phyloP scores from a whole-genome alignment of 2,113 vertebrate genomes.

The Platysteira castanea region DNA sequence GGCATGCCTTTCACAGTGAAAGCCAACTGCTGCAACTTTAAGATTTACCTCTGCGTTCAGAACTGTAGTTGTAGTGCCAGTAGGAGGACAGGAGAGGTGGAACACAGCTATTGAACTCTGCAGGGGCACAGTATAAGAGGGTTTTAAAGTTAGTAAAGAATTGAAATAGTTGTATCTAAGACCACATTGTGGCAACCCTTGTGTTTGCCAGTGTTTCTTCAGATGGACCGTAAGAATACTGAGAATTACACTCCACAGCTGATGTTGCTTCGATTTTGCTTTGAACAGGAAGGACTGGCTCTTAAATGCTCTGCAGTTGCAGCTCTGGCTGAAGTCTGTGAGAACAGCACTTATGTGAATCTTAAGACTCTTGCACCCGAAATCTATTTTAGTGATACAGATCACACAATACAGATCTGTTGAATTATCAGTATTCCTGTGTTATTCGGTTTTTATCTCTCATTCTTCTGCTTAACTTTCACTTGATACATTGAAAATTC shows the following conservation, averaged over 20 bases:
- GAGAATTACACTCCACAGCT: not conserved
- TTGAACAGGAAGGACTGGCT: not conserved
- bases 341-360: not conserved
- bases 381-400: not conserved
- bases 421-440: not conserved
- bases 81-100: not conserved
- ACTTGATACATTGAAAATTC: not conserved
- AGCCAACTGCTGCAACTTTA: not conserved
- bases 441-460: not conserved
- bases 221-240: not conserved
- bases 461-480: not conserved
- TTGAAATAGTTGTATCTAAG: not conserved
- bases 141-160: not conserved
- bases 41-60: not conserved
- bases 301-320: not conserved
- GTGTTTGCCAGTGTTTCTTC: not conserved
- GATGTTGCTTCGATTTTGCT: not conserved
- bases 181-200: fast-evolving
- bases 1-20: not conserved
- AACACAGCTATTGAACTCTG: not conserved
- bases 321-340: not conserved
- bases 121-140: not conserved
- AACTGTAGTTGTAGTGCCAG: not conserved
- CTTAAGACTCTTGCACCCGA: not conserved
- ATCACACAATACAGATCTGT: not conserved